These are phyloP conservation scores for Nowickia ferox DNA, from an alignment of 2,888 invertebrate genomes.

Conservation along the genomic window DNA sequence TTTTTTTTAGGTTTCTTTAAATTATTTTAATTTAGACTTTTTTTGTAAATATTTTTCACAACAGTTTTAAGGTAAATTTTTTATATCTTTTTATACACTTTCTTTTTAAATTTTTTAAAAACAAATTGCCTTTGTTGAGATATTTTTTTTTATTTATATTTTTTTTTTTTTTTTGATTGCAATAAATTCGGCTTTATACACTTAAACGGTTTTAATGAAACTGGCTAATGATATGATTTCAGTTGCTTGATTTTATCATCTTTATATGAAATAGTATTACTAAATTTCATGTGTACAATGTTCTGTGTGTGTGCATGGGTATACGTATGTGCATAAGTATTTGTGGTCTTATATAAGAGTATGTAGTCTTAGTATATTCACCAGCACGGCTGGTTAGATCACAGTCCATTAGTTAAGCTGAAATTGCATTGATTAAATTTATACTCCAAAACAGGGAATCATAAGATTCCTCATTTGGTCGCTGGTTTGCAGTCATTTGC, in stretches of 20 bases:
- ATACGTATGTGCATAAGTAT: not conserved
- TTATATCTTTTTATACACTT: not conserved
- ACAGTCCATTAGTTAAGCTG: slow-evolving; percentile 42
- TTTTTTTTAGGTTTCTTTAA: not conserved
- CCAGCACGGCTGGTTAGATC: slow-evolving; percentile 26
- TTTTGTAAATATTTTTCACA: not conserved
- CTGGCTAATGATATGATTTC: slow-evolving; percentile 53
- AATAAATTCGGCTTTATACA: slow-evolving; percentile 35
- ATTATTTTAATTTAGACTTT: not conserved
- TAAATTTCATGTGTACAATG: not conserved
- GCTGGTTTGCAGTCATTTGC: slow-evolving; percentile 37
- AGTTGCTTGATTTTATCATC: slow-evolving; percentile 43
- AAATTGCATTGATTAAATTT: slow-evolving; percentile 33
- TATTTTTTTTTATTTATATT: slow-evolving; percentile 4
- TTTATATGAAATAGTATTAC: not conserved
- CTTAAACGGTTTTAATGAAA: slow-evolving; percentile 45
- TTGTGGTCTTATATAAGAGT: not conserved
- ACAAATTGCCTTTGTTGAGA: not conserved
- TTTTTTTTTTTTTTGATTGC: not conserved
- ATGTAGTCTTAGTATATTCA: not conserved
- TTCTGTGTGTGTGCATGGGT: not conserved
- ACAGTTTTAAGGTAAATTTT: not conserved
- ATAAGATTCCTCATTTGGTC: slow-evolving; percentile 54
- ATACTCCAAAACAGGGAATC: slow-evolving; percentile 49
- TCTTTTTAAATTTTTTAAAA: not conserved